Conservation (phyloP, 2,888 invertebrate species). For the Leucophora obtusa region DNA sequence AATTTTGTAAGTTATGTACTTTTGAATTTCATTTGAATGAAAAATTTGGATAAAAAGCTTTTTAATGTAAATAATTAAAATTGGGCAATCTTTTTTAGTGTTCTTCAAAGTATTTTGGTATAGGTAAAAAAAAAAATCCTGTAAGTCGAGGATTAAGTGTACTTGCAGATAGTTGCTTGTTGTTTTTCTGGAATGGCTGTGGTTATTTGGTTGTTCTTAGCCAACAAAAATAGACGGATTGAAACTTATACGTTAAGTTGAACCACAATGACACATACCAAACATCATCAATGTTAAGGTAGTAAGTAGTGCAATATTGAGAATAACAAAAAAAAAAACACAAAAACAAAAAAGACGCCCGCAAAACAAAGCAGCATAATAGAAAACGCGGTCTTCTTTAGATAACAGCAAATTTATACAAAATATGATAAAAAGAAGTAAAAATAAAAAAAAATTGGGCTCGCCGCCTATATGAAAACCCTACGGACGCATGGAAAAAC, state of each 20-base stretch:
- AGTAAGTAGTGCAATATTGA: background rate
- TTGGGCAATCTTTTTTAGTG: no score
- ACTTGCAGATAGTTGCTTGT: background rate
- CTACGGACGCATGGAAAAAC: no score
- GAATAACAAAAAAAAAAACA: background rate
- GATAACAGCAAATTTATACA: background rate
- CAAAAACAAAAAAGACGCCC: background rate
- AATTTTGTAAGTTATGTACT: no score
- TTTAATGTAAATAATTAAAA: no score
- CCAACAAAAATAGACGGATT: slow-evolving; percentile 17
- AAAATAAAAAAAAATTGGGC: no score
- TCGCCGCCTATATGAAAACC: no score
- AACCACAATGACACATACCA: slow-evolving; percentile 1
- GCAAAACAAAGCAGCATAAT: background rate
- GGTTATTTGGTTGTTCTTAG: background rate
- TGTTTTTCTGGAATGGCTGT: background rate
- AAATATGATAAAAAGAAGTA: background rate
- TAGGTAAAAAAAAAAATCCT: no score
- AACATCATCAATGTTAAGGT: slow-evolving; percentile 28
- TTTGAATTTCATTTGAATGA: no score
- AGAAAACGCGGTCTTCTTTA: background rate
- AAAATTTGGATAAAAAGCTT: no score
- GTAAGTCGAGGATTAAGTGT: background rate
- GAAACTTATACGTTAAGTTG: slow-evolving; percentile 8
- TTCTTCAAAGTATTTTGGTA: no score